These are phyloP conservation scores for Ramphastos sulfuratus DNA, from an alignment of 2,113 vertebrate species.

Conservation along the genomic window DNA sequence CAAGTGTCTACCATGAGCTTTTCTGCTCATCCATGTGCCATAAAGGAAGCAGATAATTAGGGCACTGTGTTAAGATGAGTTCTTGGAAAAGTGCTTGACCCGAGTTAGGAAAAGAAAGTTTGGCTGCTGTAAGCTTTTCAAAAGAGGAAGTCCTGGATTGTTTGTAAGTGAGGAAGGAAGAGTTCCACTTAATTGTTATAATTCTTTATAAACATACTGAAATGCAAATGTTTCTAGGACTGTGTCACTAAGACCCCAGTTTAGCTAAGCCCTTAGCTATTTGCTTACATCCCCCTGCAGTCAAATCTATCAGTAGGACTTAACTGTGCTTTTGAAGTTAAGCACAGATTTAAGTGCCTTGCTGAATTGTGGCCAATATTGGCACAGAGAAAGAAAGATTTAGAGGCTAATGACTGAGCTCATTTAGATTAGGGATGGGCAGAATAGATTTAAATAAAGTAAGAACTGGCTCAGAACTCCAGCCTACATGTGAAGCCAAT, in stretches of 20 bases:
- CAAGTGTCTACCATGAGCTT: neutral
- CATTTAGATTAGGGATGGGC: constrained; percentile 60
- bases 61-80: neutral
- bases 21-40: neutral
- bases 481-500: constrained; percentile 7
- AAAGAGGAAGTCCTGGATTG: constrained; percentile 49
- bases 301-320: constrained; percentile 59
- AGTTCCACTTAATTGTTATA: constrained; percentile 58
- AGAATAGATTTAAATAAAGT: constrained; percentile 41
- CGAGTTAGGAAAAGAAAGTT: constrained; percentile 44
- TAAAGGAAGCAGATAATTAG: neutral
- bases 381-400: constrained; percentile 48
- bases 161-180: constrained; percentile 55
- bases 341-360: constrained; percentile 58
- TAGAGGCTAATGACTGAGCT: constrained; percentile 55
- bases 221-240: constrained; percentile 63
- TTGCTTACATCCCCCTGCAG: constrained; percentile 58
- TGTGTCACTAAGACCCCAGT: constrained; percentile 39
- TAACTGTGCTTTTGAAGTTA: constrained; percentile 61
- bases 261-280: constrained; percentile 53
- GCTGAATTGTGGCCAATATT: constrained; percentile 51
- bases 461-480: constrained; percentile 35
- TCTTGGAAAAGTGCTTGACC: constrained; percentile 53
- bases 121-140: constrained; percentile 11
- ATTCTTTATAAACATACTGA: constrained; percentile 65